Percentiles rank a stretch among this genome's conserved stretches.
phyloP scores from a whole-genome alignment of 1,140 invertebrate species.

The Apocrypta bakeri region DNA sequence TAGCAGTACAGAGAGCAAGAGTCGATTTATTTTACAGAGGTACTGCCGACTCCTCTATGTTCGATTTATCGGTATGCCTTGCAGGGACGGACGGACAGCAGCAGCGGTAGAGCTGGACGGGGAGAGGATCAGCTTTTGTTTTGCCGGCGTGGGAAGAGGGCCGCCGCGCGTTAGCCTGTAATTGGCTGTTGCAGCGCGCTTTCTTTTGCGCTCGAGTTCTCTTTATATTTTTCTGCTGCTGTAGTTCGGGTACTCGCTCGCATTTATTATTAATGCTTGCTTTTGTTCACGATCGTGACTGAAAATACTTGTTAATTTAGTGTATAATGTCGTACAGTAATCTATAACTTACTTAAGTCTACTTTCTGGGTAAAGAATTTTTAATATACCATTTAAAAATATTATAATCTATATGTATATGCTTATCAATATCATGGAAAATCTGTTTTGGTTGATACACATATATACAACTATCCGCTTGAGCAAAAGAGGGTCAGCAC shows the following conservation, averaged over 20 bases:
- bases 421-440: too few species aligned
- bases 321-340: neutral
- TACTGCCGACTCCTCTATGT: constrained; percentile 49
- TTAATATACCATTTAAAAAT: too few species aligned
- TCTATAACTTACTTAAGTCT: too few species aligned
- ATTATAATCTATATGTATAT: too few species aligned
- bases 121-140: constrained; percentile 44
- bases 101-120: neutral
- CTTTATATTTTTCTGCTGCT: neutral
- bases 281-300: neutral
- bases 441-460: too few species aligned
- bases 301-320: neutral
- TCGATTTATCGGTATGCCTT: constrained; percentile 52
- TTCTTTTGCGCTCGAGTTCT: constrained; percentile 14
- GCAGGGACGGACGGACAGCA: constrained; percentile 31
- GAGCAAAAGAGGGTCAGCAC: too few species aligned
- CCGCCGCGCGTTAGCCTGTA: constrained; percentile 14
- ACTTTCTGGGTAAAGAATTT: too few species aligned
- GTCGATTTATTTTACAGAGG: constrained; percentile 62
- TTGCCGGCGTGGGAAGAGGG: constrained; percentile 38
- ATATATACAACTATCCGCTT: too few species aligned
- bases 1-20: constrained; percentile 4
- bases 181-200: constrained; percentile 33
- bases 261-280: constrained; percentile 39
- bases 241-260: neutral